Evolutionary conservation across 2,113 vertebrate species (phyloP).

Genomic region (Entelurus aequoreus): DNA sequence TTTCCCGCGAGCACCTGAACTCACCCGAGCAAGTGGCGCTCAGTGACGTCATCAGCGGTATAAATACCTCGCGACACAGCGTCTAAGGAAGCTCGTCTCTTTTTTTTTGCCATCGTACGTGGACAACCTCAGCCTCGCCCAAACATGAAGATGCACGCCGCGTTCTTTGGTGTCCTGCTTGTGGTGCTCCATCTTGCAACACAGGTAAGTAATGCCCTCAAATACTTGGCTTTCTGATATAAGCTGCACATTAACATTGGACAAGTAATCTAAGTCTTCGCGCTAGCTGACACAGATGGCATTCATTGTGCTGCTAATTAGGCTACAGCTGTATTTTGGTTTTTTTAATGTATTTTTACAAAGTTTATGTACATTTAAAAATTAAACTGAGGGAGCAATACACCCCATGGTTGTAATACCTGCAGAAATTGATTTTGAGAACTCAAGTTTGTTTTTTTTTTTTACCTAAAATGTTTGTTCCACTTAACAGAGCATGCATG

Average conservation of each 20-base stretch:
- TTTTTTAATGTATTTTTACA: background rate
- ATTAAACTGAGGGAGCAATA: no score
- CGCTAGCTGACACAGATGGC: background rate
- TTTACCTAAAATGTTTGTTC: no score
- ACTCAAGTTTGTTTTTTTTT: no score
- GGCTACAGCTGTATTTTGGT: background rate
- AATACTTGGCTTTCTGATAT: background rate
- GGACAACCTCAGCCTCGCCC: background rate
- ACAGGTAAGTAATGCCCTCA: slow-evolving; percentile 37
- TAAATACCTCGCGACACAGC: background rate
- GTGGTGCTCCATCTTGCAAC: slow-evolving; percentile 38
- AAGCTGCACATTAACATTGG: background rate
- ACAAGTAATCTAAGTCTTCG: background rate
- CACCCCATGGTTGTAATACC: no score
- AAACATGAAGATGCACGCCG: slow-evolving; percentile 43
- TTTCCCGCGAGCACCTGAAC: slow-evolving; percentile 12
- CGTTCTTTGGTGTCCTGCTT: slow-evolving; percentile 40
- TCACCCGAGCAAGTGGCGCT: slow-evolving; percentile 24
- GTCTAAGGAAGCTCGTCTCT: background rate
- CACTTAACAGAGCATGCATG: no score
- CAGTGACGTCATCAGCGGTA: slow-evolving; percentile 38
- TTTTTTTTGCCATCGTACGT: accelerated
- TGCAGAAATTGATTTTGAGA: no score
- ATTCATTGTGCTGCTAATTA: background rate
- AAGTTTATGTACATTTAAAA: no score